Conservation (phyloP, 2,888 invertebrate genomes). For the Pherbina coryleti region DNA sequence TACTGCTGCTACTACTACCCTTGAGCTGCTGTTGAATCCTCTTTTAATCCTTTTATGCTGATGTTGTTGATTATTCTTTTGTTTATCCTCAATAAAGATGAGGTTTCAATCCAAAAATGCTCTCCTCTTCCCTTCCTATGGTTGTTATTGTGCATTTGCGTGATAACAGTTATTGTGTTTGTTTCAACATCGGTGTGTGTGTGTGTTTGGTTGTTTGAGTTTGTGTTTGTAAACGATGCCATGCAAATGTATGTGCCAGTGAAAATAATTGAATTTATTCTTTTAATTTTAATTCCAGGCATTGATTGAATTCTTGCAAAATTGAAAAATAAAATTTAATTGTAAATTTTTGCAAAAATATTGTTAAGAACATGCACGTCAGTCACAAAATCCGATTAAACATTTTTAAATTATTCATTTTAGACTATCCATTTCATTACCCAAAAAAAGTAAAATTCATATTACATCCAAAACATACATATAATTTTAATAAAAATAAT, state of each 20-base stretch:
- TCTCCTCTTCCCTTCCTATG: background rate
- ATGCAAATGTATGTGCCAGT: background rate
- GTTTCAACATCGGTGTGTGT: no score
- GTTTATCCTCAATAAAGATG: background rate
- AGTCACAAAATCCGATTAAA: no score
- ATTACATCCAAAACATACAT: no score
- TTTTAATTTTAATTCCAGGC: background rate
- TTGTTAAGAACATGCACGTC: background rate
- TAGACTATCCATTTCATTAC: no score
- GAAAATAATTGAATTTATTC: background rate
- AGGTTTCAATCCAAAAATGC: background rate
- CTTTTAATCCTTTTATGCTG: background rate
- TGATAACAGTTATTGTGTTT: no score
- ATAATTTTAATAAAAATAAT: no score
- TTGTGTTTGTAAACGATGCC: background rate
- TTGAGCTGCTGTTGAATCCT: background rate
- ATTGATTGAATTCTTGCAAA: background rate
- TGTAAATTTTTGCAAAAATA: background rate
- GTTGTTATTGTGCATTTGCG: background rate
- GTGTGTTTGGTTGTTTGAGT: background rate
- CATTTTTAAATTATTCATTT: no score
- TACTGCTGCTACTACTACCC: background rate
- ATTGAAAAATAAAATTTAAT: background rate
- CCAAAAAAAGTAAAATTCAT: no score
- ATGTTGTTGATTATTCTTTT: conserved; percentile 3